Evolutionary conservation across 2,888 invertebrate species (phyloP).

Genomic region (Hoplodrina blanda): DNA sequence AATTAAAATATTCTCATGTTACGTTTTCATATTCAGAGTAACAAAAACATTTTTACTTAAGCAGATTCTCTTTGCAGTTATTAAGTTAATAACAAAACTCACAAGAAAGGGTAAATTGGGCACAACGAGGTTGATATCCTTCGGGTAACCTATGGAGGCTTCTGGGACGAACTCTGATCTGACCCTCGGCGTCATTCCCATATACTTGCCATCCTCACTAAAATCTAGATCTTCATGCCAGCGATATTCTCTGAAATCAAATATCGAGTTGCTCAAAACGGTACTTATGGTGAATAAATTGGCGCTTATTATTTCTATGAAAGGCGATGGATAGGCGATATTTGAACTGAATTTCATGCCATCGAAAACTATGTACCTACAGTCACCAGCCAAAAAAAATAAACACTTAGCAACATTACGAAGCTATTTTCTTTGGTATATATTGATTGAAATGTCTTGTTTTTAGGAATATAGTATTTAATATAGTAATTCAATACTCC

Average conservation of each 20-base stretch:
- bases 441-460: no score
- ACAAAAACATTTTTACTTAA: not conserved
- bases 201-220: conserved; percentile 91
- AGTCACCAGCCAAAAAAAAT: no score
- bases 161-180: conserved; percentile 91
- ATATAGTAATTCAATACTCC: no score
- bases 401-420: no score
- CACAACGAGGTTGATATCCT: conserved; percentile 90
- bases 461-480: no score
- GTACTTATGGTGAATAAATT: not conserved
- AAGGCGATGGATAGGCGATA: no score
- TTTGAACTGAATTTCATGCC: not conserved
- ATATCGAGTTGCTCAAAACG: not conserved
- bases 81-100: conserved; percentile 73
- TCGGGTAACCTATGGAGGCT: conserved; percentile 92
- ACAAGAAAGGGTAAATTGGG: conserved; percentile 94
- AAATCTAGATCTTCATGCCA: conserved; percentile 91
- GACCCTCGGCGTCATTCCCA: conserved; percentile 91
- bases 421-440: no score
- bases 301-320: no score
- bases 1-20: no score
- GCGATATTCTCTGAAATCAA: conserved; percentile 91
- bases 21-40: no score
- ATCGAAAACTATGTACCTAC: no score
- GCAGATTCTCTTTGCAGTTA: not conserved